A percentile compares a stretch with the other conserved stretches of the same genome.
These are phyloP conservation scores for Chinchilla lanigera DNA, from an alignment of 2,113 vertebrate species.

Conservation along the genomic window DNA sequence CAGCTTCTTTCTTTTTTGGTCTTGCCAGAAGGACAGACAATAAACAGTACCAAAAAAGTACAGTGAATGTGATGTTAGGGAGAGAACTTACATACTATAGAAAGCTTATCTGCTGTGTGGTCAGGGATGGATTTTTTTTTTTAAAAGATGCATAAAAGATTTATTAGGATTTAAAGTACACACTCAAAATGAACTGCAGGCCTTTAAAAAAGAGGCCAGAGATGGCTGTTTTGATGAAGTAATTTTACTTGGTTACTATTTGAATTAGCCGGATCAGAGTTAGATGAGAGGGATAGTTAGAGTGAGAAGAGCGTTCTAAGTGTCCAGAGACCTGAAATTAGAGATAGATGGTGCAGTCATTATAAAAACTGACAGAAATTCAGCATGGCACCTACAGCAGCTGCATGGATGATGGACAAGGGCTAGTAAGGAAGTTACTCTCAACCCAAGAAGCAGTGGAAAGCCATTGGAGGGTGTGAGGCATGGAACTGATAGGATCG, in stretches of 20 bases:
- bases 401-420: background rate
- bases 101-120: background rate
- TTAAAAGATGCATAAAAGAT: background rate
- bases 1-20: background rate
- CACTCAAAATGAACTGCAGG: background rate
- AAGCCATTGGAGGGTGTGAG: background rate
- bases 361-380: background rate
- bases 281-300: background rate
- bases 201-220: background rate
- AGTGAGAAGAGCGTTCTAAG: background rate
- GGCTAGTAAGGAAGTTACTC: background rate
- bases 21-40: conserved; percentile 6
- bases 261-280: background rate
- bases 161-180: background rate
- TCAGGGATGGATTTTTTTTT: background rate
- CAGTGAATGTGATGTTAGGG: background rate
- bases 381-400: background rate
- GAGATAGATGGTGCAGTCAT: background rate
- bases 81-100: background rate
- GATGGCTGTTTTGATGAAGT: background rate
- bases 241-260: background rate
- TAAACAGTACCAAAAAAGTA: background rate
- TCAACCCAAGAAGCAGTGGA: background rate
- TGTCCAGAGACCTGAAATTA: background rate
- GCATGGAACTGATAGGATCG: background rate